Percentiles rank a stretch among this genome's conserved stretches.
Evolutionary conservation across 2,888 invertebrate genomes (phyloP).

Genomic region (Tachystola acroxantha): DNA sequence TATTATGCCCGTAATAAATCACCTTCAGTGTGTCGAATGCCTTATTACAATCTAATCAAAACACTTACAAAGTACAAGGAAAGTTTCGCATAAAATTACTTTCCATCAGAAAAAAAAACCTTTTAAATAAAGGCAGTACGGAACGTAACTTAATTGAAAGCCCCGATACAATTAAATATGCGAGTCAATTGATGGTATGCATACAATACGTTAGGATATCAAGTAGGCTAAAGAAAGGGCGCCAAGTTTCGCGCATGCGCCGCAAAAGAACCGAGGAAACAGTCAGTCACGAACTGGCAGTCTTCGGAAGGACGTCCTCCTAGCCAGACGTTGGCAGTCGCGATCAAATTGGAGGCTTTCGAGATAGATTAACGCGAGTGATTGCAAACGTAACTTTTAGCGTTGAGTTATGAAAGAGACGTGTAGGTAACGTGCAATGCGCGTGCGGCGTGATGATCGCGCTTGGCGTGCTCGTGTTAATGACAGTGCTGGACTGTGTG

Average conservation of each 20-base stretch:
- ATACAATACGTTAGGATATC: conserved; percentile 58
- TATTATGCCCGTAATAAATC: too few relatives aligned
- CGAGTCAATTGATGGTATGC: conserved; percentile 64
- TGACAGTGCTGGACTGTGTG: conserved; percentile 67
- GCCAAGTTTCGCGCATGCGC: conserved; percentile 65
- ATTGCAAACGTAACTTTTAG: not conserved
- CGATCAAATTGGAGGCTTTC: not conserved
- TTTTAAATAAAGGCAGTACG: not conserved
- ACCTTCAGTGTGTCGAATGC: too few relatives aligned
- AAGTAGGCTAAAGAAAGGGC: conserved; percentile 68
- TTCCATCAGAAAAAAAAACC: not conserved
- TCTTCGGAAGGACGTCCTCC: conserved; percentile 41
- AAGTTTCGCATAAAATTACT: too few relatives aligned
- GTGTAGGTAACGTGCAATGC: conserved; percentile 59
- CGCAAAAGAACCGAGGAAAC: conserved; percentile 25
- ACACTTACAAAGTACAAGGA: too few relatives aligned
- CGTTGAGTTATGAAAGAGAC: conserved; percentile 21
- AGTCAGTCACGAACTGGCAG: conserved; percentile 53
- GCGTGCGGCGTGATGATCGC: conserved; percentile 62
- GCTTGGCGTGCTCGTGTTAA: conserved; percentile 53
- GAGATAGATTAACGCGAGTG: conserved; percentile 9
- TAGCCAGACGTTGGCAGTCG: conserved; percentile 23
- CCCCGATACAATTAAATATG: conserved; percentile 59
- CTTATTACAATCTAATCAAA: too few relatives aligned
- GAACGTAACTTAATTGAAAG: conserved; percentile 14